Conservation (phyloP, 2,888 invertebrate genomes). For the Crematogaster levior region DNA sequence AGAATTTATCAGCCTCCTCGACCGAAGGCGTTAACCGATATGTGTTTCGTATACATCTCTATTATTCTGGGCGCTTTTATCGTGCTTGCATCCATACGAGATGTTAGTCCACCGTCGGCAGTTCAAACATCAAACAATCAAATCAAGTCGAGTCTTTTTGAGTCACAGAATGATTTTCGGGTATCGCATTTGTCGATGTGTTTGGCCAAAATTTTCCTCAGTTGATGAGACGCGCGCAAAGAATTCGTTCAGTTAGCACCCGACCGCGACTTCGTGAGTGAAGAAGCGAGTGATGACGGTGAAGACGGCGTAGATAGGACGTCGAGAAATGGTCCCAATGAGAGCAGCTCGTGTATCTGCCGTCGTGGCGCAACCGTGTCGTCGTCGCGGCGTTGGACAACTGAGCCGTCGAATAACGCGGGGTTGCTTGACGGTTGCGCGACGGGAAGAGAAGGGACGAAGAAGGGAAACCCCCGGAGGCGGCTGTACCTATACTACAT, state of each 20-base stretch:
- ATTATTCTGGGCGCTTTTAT: not conserved
- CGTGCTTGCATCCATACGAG: not conserved
- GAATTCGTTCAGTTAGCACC: slow-evolving; percentile 12
- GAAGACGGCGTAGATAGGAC: not conserved
- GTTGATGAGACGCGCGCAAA: not conserved
- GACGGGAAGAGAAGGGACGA: slow-evolving; percentile 73
- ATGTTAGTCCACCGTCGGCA: not conserved
- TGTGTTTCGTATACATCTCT: not conserved
- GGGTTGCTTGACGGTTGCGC: slow-evolving; percentile 78
- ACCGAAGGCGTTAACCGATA: not conserved
- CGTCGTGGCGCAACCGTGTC: slow-evolving; percentile 79
- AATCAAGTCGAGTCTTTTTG: not conserved
- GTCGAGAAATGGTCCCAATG: slow-evolving; percentile 39
- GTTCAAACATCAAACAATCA: not conserved
- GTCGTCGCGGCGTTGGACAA: slow-evolving; percentile 85
- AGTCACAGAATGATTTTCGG: not conserved
- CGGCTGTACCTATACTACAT: slow-evolving; percentile 62
- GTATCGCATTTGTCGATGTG: not conserved
- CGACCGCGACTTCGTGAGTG: not conserved
- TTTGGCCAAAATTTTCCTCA: not conserved
- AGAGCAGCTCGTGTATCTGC: slow-evolving; percentile 37
- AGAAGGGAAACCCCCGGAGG: slow-evolving; percentile 77
- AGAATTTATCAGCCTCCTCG: not conserved
- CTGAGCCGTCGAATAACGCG: slow-evolving; percentile 79
- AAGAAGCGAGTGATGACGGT: not conserved